Conservation (phyloP, 1,140 invertebrate genomes). For the Adelges cooleyi region DNA sequence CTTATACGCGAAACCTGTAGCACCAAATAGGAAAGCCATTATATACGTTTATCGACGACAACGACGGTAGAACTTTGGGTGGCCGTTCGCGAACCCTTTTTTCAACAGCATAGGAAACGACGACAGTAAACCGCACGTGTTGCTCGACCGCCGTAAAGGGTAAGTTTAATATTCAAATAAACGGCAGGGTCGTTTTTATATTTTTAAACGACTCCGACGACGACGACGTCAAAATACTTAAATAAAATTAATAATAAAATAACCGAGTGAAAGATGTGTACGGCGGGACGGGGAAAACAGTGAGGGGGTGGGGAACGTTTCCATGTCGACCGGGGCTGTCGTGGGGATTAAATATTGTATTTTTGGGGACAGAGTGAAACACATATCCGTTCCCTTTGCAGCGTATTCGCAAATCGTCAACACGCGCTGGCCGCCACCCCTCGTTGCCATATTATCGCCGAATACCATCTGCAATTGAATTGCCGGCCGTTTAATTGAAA, state of each 20-base stretch:
- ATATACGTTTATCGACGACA: not conserved
- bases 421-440: slow-evolving; percentile 2
- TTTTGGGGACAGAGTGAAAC: slow-evolving; percentile 5
- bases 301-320: not conserved
- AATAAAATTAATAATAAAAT: slow-evolving; percentile 28
- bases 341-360: slow-evolving; percentile 24
- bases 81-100: slow-evolving; percentile 9
- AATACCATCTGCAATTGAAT: slow-evolving; percentile 26
- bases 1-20: too few relatives aligned
- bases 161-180: slow-evolving; percentile 24
- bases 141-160: slow-evolving; percentile 23
- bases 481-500: slow-evolving; percentile 22
- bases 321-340: slow-evolving; percentile 8
- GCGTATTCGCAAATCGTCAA: slow-evolving; percentile 19
- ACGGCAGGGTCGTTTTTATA: not conserved
- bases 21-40: not conserved
- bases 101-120: not conserved
- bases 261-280: not conserved
- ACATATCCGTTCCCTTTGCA: slow-evolving; percentile 12
- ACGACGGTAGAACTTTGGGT: not conserved
- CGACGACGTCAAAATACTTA: slow-evolving; percentile 17
- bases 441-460: not conserved
- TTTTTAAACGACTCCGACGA: not conserved
- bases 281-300: not conserved
- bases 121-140: slow-evolving; percentile 25